Percentiles rank a stretch among this genome's conserved stretches.
Evolutionary conservation across 2,797 vertebrate genomes (phyloP).

Genomic region (Macropodus opercularis): DNA sequence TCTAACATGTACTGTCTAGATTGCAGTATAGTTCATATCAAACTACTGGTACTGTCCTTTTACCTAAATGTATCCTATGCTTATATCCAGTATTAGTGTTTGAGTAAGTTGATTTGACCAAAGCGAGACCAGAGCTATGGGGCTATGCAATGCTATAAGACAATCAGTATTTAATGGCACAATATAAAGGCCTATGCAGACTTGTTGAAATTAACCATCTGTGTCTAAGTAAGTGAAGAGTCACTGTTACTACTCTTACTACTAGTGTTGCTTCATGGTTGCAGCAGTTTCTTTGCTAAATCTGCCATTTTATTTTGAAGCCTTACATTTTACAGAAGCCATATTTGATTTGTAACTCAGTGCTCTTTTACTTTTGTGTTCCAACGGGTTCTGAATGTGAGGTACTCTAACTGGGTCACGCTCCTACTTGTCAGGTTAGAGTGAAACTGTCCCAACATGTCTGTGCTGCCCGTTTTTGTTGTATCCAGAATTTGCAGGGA

Average conservation of each 20-base stretch:
- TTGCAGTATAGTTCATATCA: constrained; percentile 47
- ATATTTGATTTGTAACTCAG: constrained; percentile 53
- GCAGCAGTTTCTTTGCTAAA: constrained; percentile 10
- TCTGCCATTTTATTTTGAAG: constrained; percentile 20
- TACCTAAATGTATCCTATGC: constrained; percentile 32
- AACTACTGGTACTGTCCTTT: constrained; percentile 38
- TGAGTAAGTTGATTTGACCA: constrained; percentile 66
- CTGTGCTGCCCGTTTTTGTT: constrained; percentile 12
- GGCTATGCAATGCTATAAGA: constrained; percentile 66
- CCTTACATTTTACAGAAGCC: constrained; percentile 64
- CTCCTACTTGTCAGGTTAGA: background rate
- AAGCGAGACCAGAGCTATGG: constrained; percentile 43
- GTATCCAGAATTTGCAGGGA: constrained; percentile 18
- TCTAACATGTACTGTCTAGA: constrained; percentile 36
- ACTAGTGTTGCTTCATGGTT: constrained; percentile 9
- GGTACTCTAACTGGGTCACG: constrained; percentile 6
- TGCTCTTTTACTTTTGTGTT: constrained; percentile 54
- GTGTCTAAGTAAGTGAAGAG: constrained; percentile 38
- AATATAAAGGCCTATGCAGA: constrained; percentile 60
- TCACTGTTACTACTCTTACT: background rate
- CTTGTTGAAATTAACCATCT: constrained; percentile 23
- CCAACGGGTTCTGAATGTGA: constrained; percentile 34
- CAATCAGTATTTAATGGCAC: constrained; percentile 79
- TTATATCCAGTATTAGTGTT: constrained; percentile 39
- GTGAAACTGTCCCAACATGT: constrained; percentile 2